Evolutionary conservation across 2,797 vertebrate species (phyloP).

Genomic region (Florisuga fusca): DNA sequence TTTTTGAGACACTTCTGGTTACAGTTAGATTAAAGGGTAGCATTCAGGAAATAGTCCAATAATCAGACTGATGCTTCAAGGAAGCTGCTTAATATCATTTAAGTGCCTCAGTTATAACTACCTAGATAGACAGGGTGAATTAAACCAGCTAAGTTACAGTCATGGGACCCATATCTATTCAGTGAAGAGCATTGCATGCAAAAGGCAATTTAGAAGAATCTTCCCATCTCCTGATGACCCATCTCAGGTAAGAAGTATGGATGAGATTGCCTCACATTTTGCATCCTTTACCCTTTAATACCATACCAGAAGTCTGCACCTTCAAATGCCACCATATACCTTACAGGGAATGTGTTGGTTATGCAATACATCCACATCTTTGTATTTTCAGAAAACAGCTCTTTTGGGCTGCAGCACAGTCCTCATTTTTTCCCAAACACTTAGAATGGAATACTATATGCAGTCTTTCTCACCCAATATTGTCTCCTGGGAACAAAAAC

Average conservation of each 20-base stretch:
- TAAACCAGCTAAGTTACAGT: background rate
- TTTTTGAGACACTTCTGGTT: background rate
- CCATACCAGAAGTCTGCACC: background rate
- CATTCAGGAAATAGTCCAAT: background rate
- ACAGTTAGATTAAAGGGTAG: background rate
- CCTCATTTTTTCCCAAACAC: background rate
- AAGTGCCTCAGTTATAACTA: background rate
- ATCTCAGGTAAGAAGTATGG: background rate
- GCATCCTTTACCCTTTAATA: background rate
- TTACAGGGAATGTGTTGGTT: background rate
- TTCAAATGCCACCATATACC: background rate
- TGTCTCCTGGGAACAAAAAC: background rate
- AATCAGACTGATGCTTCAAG: background rate
- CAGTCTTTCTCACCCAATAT: background rate
- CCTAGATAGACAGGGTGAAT: background rate
- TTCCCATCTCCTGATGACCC: background rate
- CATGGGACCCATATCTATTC: background rate
- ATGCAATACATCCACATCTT: background rate
- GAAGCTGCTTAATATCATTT: background rate
- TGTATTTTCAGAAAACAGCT: background rate
- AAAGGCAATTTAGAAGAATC: background rate
- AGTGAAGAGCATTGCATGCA: background rate
- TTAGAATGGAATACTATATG: background rate
- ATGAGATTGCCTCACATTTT: background rate
- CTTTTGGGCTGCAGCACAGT: background rate